Evolutionary conservation across 1,140 invertebrate species (phyloP).

Genomic region (Agraylea sexmaculata): DNA sequence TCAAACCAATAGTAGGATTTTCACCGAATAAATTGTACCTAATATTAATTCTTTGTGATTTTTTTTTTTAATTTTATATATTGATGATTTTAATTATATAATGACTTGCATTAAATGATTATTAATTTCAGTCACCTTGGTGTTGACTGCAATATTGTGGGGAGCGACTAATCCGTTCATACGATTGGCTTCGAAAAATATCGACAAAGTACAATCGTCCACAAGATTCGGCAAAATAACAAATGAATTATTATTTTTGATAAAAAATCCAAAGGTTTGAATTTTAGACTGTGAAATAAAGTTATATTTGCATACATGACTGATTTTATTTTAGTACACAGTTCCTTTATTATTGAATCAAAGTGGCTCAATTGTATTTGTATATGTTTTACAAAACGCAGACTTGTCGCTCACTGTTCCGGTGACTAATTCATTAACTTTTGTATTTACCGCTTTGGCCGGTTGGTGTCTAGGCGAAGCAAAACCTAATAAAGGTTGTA

Average conservation of each 20-base stretch:
- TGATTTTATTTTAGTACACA: constrained; percentile 43
- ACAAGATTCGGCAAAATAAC: constrained; percentile 39
- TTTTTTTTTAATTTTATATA: not conserved
- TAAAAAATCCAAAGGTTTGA: constrained; percentile 45
- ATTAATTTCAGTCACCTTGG: constrained; percentile 22
- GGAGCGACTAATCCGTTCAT: constrained; percentile 58
- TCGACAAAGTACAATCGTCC: constrained; percentile 41
- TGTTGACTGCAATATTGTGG: constrained; percentile 48
- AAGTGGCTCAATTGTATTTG: constrained; percentile 47
- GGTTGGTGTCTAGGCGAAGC: constrained; percentile 47
- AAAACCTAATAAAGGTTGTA: constrained; percentile 33
- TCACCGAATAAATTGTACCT: constrained; percentile 20
- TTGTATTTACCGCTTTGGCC: constrained; percentile 48
- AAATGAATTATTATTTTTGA: constrained; percentile 45
- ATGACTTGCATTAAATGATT: constrained; percentile 1
- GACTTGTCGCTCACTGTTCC: constrained; percentile 51
- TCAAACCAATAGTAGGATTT: constrained; percentile 36
- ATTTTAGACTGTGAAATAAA: constrained; percentile 2
- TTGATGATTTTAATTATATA: not conserved
- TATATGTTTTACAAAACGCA: constrained; percentile 39
- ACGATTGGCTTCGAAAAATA: constrained; percentile 46
- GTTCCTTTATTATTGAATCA: constrained; percentile 53
- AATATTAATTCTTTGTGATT: not conserved
- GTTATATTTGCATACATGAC: no score
- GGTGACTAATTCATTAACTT: constrained; percentile 52